These are phyloP conservation scores for Eremophila alpestris DNA, from an alignment of 2,797 vertebrate genomes.

Conservation along the genomic window DNA sequence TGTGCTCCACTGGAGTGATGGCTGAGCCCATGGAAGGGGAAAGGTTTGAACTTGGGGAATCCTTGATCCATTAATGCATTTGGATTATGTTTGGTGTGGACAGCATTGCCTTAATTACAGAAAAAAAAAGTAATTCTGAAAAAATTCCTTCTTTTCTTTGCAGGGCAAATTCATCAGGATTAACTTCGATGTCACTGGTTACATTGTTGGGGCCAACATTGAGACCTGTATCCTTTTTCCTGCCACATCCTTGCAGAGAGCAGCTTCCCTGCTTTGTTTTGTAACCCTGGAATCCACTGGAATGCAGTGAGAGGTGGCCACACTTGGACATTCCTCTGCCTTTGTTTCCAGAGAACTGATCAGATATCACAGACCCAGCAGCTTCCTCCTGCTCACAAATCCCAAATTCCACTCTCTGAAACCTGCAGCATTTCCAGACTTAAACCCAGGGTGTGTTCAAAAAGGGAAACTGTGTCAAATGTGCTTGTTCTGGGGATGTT, in stretches of 20 bases:
- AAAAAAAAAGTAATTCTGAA: not conserved
- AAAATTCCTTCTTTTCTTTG: conserved; percentile 14
- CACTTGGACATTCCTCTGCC: not conserved
- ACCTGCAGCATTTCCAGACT: not conserved
- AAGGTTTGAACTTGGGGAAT: not conserved
- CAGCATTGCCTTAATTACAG: not conserved
- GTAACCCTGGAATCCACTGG: not conserved
- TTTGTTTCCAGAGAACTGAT: not conserved
- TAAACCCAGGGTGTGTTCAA: not conserved
- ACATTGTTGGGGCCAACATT: conserved; percentile 95
- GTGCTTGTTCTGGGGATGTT: not conserved
- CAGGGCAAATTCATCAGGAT: conserved; percentile 86
- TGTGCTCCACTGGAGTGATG: not conserved
- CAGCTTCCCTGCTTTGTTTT: not conserved
- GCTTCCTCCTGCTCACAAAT: not conserved
- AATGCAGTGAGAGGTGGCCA: not conserved
- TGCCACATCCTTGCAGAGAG: not conserved
- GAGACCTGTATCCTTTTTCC: conserved; percentile 87
- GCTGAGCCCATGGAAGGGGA: not conserved
- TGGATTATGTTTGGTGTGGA: not conserved
- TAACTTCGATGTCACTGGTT: conserved; percentile 88
- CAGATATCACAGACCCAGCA: not conserved
- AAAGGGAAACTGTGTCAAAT: not conserved
- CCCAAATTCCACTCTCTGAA: not conserved
- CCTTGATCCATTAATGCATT: not conserved